Percentiles rank a stretch among this genome's conserved stretches.
Evolutionary conservation across 92 coral and sea anemone species (phyloP).

Genomic region (Chrysogorgia sp.): DNA sequence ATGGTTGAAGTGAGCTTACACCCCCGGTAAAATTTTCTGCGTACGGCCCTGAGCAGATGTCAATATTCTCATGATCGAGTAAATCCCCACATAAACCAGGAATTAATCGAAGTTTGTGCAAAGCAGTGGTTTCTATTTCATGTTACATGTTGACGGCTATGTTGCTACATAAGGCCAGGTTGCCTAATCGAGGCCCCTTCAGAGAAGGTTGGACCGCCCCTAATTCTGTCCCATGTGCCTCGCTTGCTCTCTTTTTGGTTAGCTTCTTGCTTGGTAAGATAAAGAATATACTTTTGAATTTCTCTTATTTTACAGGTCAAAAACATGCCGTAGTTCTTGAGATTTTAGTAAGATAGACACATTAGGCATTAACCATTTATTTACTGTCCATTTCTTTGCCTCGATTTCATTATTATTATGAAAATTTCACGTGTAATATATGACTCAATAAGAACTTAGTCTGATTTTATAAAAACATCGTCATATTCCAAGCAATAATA

Average conservation of each 20-base stretch:
- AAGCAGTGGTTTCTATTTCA: no score
- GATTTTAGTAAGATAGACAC: background rate
- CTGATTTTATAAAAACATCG: no score
- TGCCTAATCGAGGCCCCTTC: background rate
- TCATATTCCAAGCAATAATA: background rate
- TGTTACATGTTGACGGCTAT: no score
- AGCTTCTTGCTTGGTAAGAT: conserved; percentile 37
- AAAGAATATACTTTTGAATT: background rate
- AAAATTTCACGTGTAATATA: background rate
- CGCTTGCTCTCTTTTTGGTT: conserved; percentile 36
- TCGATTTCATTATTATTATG: background rate
- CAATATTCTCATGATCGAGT: no score
- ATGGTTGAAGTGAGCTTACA: no score
- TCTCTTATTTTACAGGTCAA: background rate
- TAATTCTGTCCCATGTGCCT: conserved; percentile 91
- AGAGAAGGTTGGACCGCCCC: conserved; percentile 82
- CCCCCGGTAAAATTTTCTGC: no score
- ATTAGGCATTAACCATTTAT: background rate
- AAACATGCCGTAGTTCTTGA: background rate
- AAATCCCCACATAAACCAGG: no score
- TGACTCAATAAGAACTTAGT: no score
- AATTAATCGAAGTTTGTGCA: no score
- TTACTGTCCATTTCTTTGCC: background rate
- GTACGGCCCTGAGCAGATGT: no score
- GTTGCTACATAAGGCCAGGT: background rate